Conservation (phyloP, 2,888 invertebrate species). For the Watsonalla binaria region DNA sequence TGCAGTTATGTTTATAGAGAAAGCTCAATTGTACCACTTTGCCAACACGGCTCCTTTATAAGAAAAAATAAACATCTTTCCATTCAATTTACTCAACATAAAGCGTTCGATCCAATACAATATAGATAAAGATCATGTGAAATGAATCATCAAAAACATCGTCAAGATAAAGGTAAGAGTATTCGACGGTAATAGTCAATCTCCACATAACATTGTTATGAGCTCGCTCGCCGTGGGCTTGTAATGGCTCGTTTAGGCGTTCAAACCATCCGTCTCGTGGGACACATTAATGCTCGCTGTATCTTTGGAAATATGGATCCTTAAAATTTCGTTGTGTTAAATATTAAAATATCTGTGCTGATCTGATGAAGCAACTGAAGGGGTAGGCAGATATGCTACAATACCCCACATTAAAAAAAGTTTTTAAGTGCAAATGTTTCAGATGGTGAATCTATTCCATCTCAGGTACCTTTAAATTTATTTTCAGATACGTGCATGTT, state of each 20-base stretch:
- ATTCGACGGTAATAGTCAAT: conserved; percentile 5
- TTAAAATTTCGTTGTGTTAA: neutral
- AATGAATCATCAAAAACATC: conserved; percentile 3
- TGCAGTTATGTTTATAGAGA: too few species aligned
- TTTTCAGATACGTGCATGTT: too few species aligned
- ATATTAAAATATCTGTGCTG: neutral
- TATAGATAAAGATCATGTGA: neutral
- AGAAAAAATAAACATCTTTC: too few species aligned
- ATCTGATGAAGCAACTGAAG: too few species aligned
- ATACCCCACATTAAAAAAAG: too few species aligned
- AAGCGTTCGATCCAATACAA: conserved; percentile 3
- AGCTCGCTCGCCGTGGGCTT: conserved; percentile 1
- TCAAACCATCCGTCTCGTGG: neutral
- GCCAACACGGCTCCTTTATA: too few species aligned
- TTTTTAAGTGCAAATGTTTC: too few species aligned
- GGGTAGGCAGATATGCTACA: too few species aligned
- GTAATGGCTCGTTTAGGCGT: conserved; percentile 6
- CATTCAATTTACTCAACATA: too few species aligned
- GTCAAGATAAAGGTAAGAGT: conserved; percentile 3
- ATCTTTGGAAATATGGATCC: neutral
- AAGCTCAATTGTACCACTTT: too few species aligned
- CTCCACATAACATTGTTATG: conserved; percentile 5
- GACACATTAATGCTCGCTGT: conserved; percentile 4
- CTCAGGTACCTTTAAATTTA: too few species aligned
- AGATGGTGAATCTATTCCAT: too few species aligned